Evolutionary conservation across 2,113 vertebrate species (phyloP), one percentile per base, ranked within the genome.

Genomic region (Oreotrochilus melanogaster): DNA sequence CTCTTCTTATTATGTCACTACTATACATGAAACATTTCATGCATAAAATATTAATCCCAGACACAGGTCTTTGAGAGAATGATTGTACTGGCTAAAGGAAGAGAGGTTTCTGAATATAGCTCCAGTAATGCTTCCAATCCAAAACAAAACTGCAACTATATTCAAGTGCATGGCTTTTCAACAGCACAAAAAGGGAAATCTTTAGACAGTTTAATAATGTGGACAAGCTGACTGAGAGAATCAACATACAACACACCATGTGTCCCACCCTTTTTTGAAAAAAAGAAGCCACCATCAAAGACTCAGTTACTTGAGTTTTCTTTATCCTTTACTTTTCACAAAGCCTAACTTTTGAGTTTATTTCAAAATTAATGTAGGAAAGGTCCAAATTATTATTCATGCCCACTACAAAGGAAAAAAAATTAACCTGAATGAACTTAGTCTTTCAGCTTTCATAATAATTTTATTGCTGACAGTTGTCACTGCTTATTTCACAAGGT

Each of bases 1-100:
- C 95, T 95, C 93, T 97, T 96, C 96, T 97, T 96, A 96, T 97
- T 97, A 97, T 97, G 95, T 97, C 95, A 96, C 92, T 93, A 97
- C 94, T 95, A 94, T 96, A 97, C 95, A 96, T 8, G 13, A 91
- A 97, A 89, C 48, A 95, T 84, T 96, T 96, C 96, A 96, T 93
- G 96, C 95, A 97, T 97, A 92, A 97, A 96, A 93, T 96, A 97
- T 89, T 91, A 96, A 93, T 92, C 94, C 86, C 82, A 95, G 83
- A 86, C 61, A 89, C 70, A 91, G 69, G 92, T 79, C 75, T 92
- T 90, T 91, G 58, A 93, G 35, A 88, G 65, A 89, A 76, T 81
- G 78, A 88, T 79, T 84, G 51, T 39, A 94, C 69, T 83, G 88
- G 65, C 78, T 95, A 70, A 91, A 92, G 67, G 35, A 83, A 91